Conservation (phyloP, 2,888 invertebrate genomes). For the Habrosyne pyritoides region DNA sequence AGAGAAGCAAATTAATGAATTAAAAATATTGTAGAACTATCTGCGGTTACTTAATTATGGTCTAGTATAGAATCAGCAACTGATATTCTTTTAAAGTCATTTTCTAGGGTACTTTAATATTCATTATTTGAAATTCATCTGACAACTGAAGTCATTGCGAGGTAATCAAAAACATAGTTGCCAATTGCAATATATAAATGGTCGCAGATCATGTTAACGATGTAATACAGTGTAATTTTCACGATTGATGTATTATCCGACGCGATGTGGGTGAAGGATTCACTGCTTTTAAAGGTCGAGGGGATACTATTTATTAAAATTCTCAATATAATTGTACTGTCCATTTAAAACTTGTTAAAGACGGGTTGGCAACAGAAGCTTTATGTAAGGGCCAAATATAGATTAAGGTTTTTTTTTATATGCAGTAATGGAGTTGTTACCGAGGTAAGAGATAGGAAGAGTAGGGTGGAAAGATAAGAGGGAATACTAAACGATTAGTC, state of each 20-base stretch:
- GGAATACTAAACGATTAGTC: too few relatives aligned
- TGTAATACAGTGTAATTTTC: constrained; percentile 40
- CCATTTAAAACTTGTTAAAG: constrained; percentile 7
- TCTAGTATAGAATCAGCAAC: too few relatives aligned
- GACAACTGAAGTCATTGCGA: neutral
- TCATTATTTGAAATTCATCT: neutral
- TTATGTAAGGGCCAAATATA: neutral
- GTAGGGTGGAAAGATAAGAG: too few relatives aligned
- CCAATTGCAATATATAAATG: constrained; percentile 27
- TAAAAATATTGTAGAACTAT: too few relatives aligned
- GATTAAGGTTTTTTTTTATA: neutral
- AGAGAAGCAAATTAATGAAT: too few relatives aligned
- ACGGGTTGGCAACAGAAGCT: neutral
- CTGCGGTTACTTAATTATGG: too few relatives aligned
- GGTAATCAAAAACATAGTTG: neutral
- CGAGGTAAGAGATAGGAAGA: neutral
- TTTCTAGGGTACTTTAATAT: too few relatives aligned
- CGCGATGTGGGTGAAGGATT: constrained; percentile 38
- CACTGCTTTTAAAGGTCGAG: constrained; percentile 30
- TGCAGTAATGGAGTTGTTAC: neutral
- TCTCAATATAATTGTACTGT: neutral
- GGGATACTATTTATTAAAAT: constrained; percentile 25
- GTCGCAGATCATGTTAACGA: constrained; percentile 32
- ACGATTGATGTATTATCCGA: constrained; percentile 34
- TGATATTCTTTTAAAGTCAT: too few relatives aligned